Evolutionary conservation across 1,140 invertebrate genomes (phyloP).

Genomic region (Papilio glaucus): DNA sequence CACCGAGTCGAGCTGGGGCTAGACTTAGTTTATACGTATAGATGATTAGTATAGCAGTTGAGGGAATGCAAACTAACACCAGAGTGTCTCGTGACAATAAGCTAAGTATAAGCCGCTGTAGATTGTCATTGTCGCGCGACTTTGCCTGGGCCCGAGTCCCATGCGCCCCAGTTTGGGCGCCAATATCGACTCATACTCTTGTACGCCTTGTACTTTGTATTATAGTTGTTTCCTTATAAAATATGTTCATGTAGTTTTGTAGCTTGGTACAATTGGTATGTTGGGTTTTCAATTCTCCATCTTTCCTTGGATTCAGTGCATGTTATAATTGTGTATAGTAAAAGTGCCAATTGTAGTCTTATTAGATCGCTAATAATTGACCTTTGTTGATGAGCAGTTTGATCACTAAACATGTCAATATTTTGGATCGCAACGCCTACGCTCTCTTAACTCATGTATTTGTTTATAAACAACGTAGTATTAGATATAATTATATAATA

Average conservation of each 20-base stretch:
- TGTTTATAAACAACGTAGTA: constrained; percentile 34
- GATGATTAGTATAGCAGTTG: constrained; percentile 63
- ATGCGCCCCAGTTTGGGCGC: constrained; percentile 36
- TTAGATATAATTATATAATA: constrained; percentile 37
- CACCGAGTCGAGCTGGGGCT: not conserved
- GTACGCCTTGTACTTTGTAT: not conserved
- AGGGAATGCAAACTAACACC: constrained; percentile 79
- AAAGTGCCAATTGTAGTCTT: constrained; percentile 30
- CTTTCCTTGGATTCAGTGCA: not conserved
- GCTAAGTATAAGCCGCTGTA: constrained; percentile 70
- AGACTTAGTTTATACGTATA: constrained; percentile 55
- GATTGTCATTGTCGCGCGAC: constrained; percentile 58
- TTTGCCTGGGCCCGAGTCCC: constrained; percentile 53
- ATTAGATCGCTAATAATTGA: not conserved
- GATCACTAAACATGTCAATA: not conserved
- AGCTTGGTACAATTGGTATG: constrained; percentile 10
- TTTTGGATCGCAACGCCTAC: not conserved
- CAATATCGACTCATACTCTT: too few relatives aligned
- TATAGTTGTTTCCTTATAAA: constrained; percentile 12
- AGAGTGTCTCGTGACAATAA: constrained; percentile 76
- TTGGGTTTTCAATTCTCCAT: not conserved
- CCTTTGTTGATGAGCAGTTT: not conserved
- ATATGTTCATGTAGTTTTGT: not conserved
- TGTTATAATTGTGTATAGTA: not conserved
- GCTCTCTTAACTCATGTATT: constrained; percentile 15